Evolutionary conservation across 2,113 vertebrate species (phyloP).

Genomic region (Cranoglanis bouderius): DNA sequence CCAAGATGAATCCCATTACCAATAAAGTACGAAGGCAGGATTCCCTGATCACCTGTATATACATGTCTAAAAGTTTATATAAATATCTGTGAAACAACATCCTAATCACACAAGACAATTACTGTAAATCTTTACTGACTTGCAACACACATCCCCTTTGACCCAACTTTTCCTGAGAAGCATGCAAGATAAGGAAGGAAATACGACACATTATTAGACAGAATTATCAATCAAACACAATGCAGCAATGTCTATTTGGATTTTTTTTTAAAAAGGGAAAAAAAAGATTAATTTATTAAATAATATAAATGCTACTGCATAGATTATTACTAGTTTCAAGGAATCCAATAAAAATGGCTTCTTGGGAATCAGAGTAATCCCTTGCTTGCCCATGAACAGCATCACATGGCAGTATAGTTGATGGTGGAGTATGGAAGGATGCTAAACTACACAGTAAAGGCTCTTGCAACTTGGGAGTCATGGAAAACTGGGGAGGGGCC

Average conservation of each 20-base stretch:
- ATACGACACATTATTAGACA: not conserved
- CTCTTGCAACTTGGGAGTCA: slow-evolving; percentile 13
- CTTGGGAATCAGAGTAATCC: slow-evolving; percentile 29
- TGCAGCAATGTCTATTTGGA: not conserved
- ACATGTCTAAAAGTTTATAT: not conserved
- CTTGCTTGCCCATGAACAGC: slow-evolving; percentile 22
- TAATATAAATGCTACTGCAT: not conserved
- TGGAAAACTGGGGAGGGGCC: not conserved
- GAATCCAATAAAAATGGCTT: slow-evolving; percentile 22
- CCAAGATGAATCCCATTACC: not conserved
- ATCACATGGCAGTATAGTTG: slow-evolving; percentile 11
- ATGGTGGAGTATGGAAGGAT: not conserved
- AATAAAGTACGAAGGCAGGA: not conserved
- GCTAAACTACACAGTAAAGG: not conserved
- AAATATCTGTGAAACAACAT: not conserved
- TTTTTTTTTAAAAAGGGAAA: not conserved
- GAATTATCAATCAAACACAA: not conserved
- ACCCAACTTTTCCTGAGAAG: slow-evolving; percentile 71
- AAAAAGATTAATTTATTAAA: not conserved
- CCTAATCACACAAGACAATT: not conserved
- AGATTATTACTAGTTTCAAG: not conserved
- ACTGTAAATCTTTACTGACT: not conserved
- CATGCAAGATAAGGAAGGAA: slow-evolving; percentile 54
- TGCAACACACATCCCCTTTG: slow-evolving; percentile 66
- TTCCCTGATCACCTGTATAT: not conserved